Evolutionary conservation across 2,797 vertebrate genomes (phyloP).

Genomic region (Danio tinwini): DNA sequence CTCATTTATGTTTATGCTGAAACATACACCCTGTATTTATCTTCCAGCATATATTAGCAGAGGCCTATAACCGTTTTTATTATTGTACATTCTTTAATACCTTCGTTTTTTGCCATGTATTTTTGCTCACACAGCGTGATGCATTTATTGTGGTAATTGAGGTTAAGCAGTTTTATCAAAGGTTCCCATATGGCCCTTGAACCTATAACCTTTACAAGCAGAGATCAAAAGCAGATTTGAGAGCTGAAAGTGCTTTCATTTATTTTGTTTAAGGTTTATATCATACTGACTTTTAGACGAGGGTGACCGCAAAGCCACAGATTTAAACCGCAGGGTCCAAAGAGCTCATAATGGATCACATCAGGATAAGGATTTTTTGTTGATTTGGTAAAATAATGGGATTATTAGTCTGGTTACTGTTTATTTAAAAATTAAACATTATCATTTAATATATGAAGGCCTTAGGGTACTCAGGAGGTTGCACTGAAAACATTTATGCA

Average conservation of each 20-base stretch:
- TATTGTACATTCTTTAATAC: conserved; percentile 24
- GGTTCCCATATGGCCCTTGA: conserved; percentile 53
- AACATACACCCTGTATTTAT: neutral
- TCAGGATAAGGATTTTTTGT: neutral
- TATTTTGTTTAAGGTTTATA: conserved; percentile 29
- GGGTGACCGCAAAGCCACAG: neutral
- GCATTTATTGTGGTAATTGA: conserved; percentile 52
- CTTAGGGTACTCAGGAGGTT: no score
- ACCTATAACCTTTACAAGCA: conserved; percentile 58
- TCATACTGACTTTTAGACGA: conserved; percentile 15
- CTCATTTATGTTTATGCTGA: neutral
- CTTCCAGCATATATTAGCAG: neutral
- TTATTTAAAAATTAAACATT: neutral
- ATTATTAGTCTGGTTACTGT: neutral
- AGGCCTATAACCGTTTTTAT: conserved; percentile 22
- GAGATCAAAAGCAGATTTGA: conserved; percentile 51
- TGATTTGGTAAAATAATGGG: neutral
- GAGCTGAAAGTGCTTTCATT: conserved; percentile 13
- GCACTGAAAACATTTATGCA: no score
- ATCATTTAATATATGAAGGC: neutral
- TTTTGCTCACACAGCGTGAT: conserved; percentile 22
- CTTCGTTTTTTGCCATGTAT: conserved; percentile 24
- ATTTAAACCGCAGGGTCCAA: conserved; percentile 6
- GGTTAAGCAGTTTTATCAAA: conserved; percentile 55
- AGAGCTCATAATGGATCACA: neutral